phyloP scores from a whole-genome alignment of 2,797 vertebrate genomes.

The Eulemur albifrons region DNA sequence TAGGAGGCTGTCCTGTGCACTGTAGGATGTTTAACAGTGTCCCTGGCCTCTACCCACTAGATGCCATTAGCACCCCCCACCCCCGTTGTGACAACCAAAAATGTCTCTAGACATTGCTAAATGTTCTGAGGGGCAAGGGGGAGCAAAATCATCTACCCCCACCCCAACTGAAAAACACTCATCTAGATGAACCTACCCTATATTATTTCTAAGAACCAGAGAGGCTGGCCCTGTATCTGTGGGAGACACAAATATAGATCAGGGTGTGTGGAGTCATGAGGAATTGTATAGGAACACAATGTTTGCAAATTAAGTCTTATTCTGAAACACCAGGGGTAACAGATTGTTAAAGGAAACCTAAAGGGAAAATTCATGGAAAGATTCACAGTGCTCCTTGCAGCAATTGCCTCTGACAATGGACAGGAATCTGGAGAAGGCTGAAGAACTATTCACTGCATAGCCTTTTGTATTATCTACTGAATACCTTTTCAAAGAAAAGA shows the following conservation, averaged over 20 bases:
- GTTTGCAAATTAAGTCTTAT: neutral
- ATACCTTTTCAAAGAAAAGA: conserved; percentile 1
- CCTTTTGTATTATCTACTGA: conserved; percentile 22
- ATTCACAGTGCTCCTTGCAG: neutral
- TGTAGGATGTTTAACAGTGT: neutral
- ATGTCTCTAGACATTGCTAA: neutral
- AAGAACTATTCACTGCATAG: neutral
- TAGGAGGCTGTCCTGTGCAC: neutral
- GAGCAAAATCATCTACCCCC: neutral
- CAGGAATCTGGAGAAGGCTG: neutral
- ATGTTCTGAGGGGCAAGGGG: neutral
- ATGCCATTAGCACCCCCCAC: neutral
- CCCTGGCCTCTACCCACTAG: neutral
- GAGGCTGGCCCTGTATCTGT: neutral
- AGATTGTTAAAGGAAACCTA: neutral
- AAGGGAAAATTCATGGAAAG: neutral
- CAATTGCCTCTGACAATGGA: neutral
- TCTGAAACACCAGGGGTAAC: neutral
- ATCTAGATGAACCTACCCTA: neutral
- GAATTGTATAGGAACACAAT: neutral
- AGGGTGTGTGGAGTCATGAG: neutral
- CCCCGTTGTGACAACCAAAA: neutral
- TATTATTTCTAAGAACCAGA: conserved; percentile 1
- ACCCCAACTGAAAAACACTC: neutral
- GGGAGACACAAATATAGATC: neutral